phyloP scores from a whole-genome alignment of 1,140 invertebrate species.

The Euwallacea similis region DNA sequence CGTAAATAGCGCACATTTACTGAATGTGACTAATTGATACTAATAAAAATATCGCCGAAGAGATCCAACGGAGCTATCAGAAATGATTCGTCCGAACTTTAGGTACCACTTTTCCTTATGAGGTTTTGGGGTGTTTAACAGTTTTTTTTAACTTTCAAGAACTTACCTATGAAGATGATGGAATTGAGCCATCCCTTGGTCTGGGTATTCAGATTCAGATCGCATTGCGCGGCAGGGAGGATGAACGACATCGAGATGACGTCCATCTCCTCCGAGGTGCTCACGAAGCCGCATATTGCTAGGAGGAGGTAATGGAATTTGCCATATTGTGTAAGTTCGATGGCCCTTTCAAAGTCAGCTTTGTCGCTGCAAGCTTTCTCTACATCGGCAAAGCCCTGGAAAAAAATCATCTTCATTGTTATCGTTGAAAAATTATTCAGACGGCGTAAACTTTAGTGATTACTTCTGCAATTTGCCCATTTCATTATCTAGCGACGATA shows the following conservation, averaged over 20 bases:
- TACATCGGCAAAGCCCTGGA: slow-evolving; percentile 51
- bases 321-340: slow-evolving; percentile 85
- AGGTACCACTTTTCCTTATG: too few relatives aligned
- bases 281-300: slow-evolving; percentile 87
- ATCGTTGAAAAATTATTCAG: too few relatives aligned
- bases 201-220: slow-evolving; percentile 80
- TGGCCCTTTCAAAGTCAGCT: slow-evolving; percentile 81
- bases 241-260: slow-evolving; percentile 94
- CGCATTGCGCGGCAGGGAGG: slow-evolving; percentile 88
- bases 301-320: slow-evolving; percentile 88
- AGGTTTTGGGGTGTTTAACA: too few relatives aligned
- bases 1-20: too few relatives aligned
- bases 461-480: too few relatives aligned
- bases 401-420: slow-evolving; percentile 3
- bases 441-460: too few relatives aligned
- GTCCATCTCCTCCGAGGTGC: slow-evolving; percentile 94
- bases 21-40: too few relatives aligned
- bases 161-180: slow-evolving; percentile 74
- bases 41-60: too few relatives aligned
- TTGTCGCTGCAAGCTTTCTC: slow-evolving; percentile 61
- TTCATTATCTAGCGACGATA: too few relatives aligned
- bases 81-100: too few relatives aligned
- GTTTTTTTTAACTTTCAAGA: too few relatives aligned
- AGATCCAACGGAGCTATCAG: not conserved
- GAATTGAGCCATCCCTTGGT: slow-evolving; percentile 86